These are phyloP conservation scores for Amorpha juglandis DNA, from an alignment of 2,888 invertebrate species.

Conservation along the genomic window DNA sequence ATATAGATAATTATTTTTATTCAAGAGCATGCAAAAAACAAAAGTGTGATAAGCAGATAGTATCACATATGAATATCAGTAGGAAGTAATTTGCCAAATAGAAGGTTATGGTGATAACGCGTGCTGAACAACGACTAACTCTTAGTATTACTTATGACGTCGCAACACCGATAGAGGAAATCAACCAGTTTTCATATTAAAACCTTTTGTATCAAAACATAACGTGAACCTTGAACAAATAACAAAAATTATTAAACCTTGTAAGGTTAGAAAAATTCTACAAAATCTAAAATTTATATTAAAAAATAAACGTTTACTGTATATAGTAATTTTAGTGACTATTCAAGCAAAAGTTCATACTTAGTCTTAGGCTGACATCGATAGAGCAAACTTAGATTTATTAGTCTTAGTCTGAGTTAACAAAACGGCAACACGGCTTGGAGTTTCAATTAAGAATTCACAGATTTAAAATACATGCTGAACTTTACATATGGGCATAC, in stretches of 20 bases:
- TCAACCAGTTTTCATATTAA: conserved; percentile 16
- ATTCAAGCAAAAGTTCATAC: too few species aligned
- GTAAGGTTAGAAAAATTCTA: background rate
- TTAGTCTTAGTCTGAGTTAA: too few species aligned
- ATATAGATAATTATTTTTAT: conserved; percentile 16
- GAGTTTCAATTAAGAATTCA: too few species aligned
- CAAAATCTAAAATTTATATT: background rate
- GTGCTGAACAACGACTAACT: conserved; percentile 44
- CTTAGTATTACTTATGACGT: conserved; percentile 41
- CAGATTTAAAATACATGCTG: too few species aligned
- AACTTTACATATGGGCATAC: too few species aligned
- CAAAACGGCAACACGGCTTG: too few species aligned
- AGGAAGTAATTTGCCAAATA: conserved; percentile 79
- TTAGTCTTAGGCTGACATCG: too few species aligned
- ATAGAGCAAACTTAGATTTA: too few species aligned
- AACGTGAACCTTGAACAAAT: background rate
- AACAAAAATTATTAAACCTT: conserved; percentile 10
- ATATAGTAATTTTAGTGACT: too few species aligned
- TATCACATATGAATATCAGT: conserved; percentile 59
- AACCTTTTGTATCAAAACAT: conserved; percentile 20
- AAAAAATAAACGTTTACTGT: too few species aligned
- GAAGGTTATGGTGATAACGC: conserved; percentile 78
- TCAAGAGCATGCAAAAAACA: conserved; percentile 22
- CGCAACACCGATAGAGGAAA: conserved; percentile 1
- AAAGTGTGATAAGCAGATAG: conserved; percentile 42